phyloP scores from a whole-genome alignment of 2,113 vertebrate species.

The Ascaphus truei region DNA sequence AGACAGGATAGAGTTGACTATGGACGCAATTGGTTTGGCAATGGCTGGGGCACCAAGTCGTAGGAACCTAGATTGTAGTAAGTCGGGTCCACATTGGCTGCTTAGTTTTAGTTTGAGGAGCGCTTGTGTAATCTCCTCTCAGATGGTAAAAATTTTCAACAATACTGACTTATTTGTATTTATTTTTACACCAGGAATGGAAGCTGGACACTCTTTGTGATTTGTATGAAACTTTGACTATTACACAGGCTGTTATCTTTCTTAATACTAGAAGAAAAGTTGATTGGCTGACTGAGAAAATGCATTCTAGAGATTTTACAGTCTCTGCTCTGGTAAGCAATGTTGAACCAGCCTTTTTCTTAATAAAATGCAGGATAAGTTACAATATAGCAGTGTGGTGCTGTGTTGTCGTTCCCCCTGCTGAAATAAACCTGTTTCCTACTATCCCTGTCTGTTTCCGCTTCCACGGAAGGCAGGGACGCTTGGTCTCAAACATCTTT shows the following conservation, averaged over 20 bases:
- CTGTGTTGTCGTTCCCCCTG: conserved; percentile 76
- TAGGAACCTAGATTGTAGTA: too few species aligned
- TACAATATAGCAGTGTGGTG: conserved; percentile 65
- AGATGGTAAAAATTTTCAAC: too few species aligned
- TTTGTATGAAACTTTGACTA: conserved; percentile 93
- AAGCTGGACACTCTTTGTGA: conserved; percentile 97
- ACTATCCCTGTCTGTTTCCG: conserved; percentile 60
- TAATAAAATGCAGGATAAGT: conserved; percentile 56
- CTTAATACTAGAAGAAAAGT: conserved; percentile 98
- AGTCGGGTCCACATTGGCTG: too few species aligned
- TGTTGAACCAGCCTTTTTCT: not conserved
- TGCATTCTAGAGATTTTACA: conserved; percentile 46
- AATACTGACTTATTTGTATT: not conserved
- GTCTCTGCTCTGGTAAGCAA: conserved; percentile 36
- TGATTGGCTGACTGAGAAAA: conserved; percentile 69
- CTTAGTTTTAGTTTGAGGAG: too few species aligned
- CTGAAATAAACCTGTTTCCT: conserved; percentile 61
- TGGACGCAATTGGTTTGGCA: too few species aligned
- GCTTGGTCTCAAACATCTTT: conserved; percentile 65
- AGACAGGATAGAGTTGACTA: too few species aligned
- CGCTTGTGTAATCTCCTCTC: too few species aligned
- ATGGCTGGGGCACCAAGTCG: too few species aligned
- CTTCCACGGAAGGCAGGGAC: conserved; percentile 59
- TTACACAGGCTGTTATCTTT: conserved; percentile 98
- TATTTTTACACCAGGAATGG: conserved; percentile 75